Percentiles rank a stretch among this genome's conserved stretches.
These are phyloP conservation scores for Elmis aenea DNA, from an alignment of 2,888 invertebrate species.

Conservation along the genomic window DNA sequence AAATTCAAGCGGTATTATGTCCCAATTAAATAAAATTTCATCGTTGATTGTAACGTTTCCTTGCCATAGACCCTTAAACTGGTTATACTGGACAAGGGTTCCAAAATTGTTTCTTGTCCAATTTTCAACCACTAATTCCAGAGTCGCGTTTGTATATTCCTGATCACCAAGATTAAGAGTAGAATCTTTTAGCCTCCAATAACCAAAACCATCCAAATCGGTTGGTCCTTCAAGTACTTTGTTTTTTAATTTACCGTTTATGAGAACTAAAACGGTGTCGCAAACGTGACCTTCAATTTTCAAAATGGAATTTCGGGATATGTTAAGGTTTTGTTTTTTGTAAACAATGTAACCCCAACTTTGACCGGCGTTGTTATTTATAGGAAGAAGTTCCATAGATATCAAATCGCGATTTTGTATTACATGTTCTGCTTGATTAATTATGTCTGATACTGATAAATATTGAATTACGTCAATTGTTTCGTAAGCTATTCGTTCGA, in stretches of 20 bases:
- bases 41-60: constrained; percentile 47
- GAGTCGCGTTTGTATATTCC: constrained; percentile 29
- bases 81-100: constrained; percentile 41
- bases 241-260: constrained; percentile 44
- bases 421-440: constrained; percentile 17
- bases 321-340: constrained; percentile 38
- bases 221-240: constrained; percentile 27
- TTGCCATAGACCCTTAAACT: constrained; percentile 43
- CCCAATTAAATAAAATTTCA: constrained; percentile 43
- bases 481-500: constrained; percentile 35
- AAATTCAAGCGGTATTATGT: constrained; percentile 51
- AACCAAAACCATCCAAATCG: constrained; percentile 44
- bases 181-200: constrained; percentile 39
- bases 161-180: constrained; percentile 31
- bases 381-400: constrained; percentile 39
- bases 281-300: constrained; percentile 43
- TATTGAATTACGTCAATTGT: constrained; percentile 26
- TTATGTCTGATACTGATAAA: constrained; percentile 24
- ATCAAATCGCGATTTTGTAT: constrained; percentile 19
- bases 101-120: constrained; percentile 71
- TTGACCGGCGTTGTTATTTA: constrained; percentile 49
- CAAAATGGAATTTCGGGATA: constrained; percentile 31
- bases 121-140: constrained; percentile 61
- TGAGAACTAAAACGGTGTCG: constrained; percentile 51
- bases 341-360: constrained; percentile 55